These are phyloP conservation scores for Sebastes hubbsi DNA, from an alignment of 2,797 vertebrate genomes.

Conservation along the genomic window DNA sequence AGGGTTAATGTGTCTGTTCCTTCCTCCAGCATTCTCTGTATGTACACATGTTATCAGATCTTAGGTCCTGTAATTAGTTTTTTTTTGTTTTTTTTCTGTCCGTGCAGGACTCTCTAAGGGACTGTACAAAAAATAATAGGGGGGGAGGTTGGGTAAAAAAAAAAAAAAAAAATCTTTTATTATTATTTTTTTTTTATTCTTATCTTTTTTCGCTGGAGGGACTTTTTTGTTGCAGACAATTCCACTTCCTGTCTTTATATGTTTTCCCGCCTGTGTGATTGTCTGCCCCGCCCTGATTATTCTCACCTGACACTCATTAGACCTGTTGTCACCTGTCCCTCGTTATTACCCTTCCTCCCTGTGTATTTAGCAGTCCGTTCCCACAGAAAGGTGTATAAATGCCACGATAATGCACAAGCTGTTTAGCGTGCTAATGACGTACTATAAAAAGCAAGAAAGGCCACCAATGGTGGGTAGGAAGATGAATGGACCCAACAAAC, in stretches of 20 bases:
- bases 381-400: too few species aligned
- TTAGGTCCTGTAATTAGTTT: not conserved
- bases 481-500: too few species aligned
- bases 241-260: not conserved
- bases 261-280: not conserved
- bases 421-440: too few species aligned
- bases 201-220: not conserved
- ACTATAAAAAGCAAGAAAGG: too few species aligned
- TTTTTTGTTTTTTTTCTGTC: not conserved
- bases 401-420: too few species aligned
- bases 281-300: not conserved
- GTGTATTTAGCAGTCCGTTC: too few species aligned
- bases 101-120: not conserved
- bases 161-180: not conserved
- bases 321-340: too few species aligned
- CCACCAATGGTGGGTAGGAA: too few species aligned
- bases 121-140: not conserved
- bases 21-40: not conserved
- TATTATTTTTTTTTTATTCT: not conserved
- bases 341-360: too few species aligned
- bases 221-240: not conserved
- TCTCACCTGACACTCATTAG: too few species aligned
- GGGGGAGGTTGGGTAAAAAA: not conserved
- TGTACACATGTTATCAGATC: slow-evolving; percentile 18
- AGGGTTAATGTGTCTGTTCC: slow-evolving; percentile 54